These are phyloP conservation scores for Anthopleura sola DNA, from an alignment of 64 coral and sea anemone genomes.

Conservation along the genomic window DNA sequence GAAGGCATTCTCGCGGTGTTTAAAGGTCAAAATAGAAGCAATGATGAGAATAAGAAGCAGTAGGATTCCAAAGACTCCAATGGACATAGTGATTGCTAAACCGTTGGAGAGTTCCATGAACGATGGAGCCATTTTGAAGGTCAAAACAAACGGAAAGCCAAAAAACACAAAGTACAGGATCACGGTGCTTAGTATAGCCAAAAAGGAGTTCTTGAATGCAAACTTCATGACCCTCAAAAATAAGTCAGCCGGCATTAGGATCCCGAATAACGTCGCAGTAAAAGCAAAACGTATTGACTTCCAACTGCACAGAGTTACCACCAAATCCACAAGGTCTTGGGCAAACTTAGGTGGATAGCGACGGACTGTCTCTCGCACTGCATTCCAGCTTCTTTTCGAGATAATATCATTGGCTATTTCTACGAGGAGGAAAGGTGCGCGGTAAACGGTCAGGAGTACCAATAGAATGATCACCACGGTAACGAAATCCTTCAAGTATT, in stretches of 20 bases:
- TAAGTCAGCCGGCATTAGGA: slow-evolving; percentile 91
- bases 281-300: slow-evolving; percentile 79
- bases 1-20: slow-evolving; percentile 24
- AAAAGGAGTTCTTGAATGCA: slow-evolving; percentile 27
- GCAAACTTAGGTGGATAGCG: slow-evolving; percentile 69
- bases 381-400: slow-evolving; percentile 81
- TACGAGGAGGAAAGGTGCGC: slow-evolving; percentile 83
- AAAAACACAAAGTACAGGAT: slow-evolving; percentile 68
- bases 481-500: slow-evolving; percentile 75
- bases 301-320: slow-evolving; percentile 63
- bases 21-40: slow-evolving; percentile 56
- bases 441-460: slow-evolving; percentile 74
- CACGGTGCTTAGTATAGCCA: slow-evolving; percentile 54
- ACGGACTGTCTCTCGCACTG: slow-evolving; percentile 80
- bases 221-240: slow-evolving; percentile 81
- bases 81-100: slow-evolving; percentile 45
- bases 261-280: slow-evolving; percentile 81
- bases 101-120: slow-evolving; percentile 39
- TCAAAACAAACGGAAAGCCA: slow-evolving; percentile 78
- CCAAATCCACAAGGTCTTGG: slow-evolving; percentile 58
- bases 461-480: slow-evolving; percentile 72
- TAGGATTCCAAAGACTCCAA: slow-evolving; percentile 63
- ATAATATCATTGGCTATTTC: slow-evolving; percentile 86
- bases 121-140: slow-evolving; percentile 58
- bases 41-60: slow-evolving; percentile 52